Evolutionary conservation across 2,888 invertebrate species (phyloP), one percentile per base, ranked within the genome.

Genomic region (Ochropleura plecta): DNA sequence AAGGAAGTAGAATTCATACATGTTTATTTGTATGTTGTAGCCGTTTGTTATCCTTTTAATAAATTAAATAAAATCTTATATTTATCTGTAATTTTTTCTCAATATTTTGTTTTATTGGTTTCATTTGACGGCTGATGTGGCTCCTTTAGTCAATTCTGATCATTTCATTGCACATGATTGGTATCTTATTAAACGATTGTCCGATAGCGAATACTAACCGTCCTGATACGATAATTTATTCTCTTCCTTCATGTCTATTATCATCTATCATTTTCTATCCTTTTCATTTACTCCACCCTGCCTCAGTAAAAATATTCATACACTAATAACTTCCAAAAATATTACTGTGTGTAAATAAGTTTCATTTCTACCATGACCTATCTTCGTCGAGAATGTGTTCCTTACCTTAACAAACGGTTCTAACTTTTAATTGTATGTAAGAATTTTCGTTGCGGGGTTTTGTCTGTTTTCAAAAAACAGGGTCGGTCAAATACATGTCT

Each of bases 391-490:
- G 16, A 40, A n/a, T 78, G 14, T 65, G 20, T 49, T 72, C 5
- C 20, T 5, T 12, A 18, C n/a, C 40, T 57, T 66, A 73, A 55
- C 20, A 77, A 65, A 79, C 66, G 40, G 49, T 57, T 79, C 40
- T 79, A 66, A 46, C 14, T 62, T 49, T 20, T 10, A 30, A 30
- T 30, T 30, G 30, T 30, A 30, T 30, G 30, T 30, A 78, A 6
- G 20, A 30, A 79, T 67, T 66, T 40, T 12, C 2, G 6, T 51
- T 20, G 66, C 55, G 66, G 40, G 60, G 63, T 79, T 66, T 66
- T 20, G 55, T 57, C 49, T 16, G 51, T 73, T 78, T 79, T 62
- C 74, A 78, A 55, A 78, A 78, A 57, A 63, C 46, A 40, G 66
- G 55, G 40, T 73, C 57, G 42, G 14, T n/a, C 40, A 63, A 46